Percentiles rank a stretch among this genome's conserved stretches.
These are phyloP conservation scores for Bos javanicus DNA, from an alignment of 2,113 vertebrate genomes.

Conservation along the genomic window DNA sequence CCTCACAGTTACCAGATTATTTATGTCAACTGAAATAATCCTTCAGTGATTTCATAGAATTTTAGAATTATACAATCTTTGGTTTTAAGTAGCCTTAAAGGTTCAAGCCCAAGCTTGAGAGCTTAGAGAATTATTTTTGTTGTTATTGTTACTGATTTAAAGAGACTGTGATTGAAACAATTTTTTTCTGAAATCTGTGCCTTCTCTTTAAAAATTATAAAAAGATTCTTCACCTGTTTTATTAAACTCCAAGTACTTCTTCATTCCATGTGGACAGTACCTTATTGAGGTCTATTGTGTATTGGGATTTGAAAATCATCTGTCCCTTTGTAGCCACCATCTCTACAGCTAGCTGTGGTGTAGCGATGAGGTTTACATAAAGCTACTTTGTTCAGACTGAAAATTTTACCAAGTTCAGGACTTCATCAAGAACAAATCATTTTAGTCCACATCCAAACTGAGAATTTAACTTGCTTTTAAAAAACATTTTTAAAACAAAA, in stretches of 20 bases:
- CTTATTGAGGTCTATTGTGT: neutral
- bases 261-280: neutral
- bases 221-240: neutral
- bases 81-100: neutral
- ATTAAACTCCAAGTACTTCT: neutral
- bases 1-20: neutral
- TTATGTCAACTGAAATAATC: neutral
- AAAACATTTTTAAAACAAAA: constrained; percentile 17
- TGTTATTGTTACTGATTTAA: neutral
- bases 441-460: neutral
- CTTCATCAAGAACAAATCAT: neutral
- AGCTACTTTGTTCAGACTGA: neutral
- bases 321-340: neutral
- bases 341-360: neutral
- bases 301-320: neutral
- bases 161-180: neutral
- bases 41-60: neutral
- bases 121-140: neutral
- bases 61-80: neutral
- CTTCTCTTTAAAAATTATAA: neutral
- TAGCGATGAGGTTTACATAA: neutral
- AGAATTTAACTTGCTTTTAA: constrained; percentile 44
- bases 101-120: neutral
- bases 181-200: neutral
- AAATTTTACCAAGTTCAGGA: neutral